Evolutionary conservation across 2,113 vertebrate genomes (phyloP).

Genomic region (Cercocebus atys): DNA sequence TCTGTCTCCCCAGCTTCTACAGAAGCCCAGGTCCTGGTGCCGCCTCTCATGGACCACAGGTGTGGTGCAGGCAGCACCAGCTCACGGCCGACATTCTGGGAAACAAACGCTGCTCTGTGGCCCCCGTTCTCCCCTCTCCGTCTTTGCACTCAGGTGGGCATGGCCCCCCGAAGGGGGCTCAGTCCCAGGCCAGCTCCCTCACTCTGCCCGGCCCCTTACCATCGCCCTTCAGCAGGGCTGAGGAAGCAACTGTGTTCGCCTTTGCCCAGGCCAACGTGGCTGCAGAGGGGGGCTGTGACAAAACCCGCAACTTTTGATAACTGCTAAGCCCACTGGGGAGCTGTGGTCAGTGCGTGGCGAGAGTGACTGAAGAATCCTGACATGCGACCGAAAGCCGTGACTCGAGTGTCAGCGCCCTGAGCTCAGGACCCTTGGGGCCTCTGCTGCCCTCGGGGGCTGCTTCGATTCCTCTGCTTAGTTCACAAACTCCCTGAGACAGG

Average conservation of each 20-base stretch:
- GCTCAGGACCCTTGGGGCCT: accelerated
- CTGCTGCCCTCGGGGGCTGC: no score
- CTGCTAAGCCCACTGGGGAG: neutral
- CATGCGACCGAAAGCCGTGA: accelerated
- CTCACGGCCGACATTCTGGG: accelerated
- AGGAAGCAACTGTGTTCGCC: neutral
- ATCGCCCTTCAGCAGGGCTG: neutral
- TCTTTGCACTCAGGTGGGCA: neutral
- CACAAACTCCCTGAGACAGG: neutral
- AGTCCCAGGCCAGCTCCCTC: accelerated
- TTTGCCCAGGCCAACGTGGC: neutral
- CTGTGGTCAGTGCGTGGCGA: neutral
- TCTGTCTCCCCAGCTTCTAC: neutral
- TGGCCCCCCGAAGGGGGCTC: neutral
- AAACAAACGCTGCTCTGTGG: neutral
- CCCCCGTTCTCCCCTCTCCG: no score
- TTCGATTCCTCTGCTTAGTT: neutral
- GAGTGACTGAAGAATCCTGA: neutral
- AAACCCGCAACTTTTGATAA: neutral
- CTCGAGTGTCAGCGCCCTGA: neutral
- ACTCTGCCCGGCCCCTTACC: neutral
- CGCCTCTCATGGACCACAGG: accelerated
- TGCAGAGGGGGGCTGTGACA: neutral
- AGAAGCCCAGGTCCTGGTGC: neutral
- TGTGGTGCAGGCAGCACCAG: accelerated